These are phyloP conservation scores for Tolypeutes matacus DNA, from an alignment of 2,797 vertebrate species.

Conservation along the genomic window DNA sequence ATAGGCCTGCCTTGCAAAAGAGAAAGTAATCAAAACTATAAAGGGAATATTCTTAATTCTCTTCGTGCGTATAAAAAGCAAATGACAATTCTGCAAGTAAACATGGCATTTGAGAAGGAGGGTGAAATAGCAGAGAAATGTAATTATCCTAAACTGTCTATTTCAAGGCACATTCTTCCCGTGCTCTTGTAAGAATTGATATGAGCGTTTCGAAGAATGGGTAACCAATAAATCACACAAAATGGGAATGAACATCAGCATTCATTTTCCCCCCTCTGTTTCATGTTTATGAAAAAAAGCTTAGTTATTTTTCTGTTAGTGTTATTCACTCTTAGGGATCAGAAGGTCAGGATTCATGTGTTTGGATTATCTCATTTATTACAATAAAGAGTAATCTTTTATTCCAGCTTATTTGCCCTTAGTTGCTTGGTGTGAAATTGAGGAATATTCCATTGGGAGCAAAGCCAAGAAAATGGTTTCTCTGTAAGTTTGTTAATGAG, in stretches of 20 bases:
- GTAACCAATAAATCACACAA: neutral
- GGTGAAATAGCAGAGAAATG: neutral
- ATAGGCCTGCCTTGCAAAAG: neutral
- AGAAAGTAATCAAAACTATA: neutral
- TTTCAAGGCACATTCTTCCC: constrained; percentile 20
- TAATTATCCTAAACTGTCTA: constrained; percentile 3
- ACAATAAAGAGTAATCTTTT: constrained; percentile 17
- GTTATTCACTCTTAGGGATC: constrained; percentile 45
- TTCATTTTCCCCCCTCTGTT: neutral
- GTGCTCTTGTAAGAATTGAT: neutral
- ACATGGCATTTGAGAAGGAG: neutral
- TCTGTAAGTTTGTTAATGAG: neutral
- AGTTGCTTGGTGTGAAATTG: neutral
- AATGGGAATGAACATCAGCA: neutral
- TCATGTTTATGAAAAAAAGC: neutral
- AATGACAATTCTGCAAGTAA: neutral
- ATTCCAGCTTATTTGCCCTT: neutral
- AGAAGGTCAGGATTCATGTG: neutral
- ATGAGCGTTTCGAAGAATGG: neutral
- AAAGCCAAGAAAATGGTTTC: neutral
- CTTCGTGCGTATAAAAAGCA: neutral
- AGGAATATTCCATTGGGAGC: neutral
- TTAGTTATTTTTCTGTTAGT: neutral
- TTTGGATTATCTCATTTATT: constrained; percentile 36
- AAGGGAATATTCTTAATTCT: neutral